Evolutionary conservation across 2,797 vertebrate genomes (phyloP).

Genomic region (Triplophysa yarkandensis): DNA sequence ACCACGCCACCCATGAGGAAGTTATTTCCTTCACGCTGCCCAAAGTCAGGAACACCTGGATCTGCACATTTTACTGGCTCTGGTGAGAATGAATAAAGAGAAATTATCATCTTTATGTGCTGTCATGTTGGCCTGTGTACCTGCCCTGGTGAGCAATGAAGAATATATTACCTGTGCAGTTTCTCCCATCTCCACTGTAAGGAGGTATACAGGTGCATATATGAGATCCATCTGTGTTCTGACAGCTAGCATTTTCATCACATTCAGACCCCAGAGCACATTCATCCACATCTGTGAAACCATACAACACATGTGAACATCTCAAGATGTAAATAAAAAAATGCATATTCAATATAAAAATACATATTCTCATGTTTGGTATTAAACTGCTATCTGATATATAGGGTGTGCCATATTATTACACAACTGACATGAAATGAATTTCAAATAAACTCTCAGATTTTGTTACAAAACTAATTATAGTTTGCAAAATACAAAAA

Average conservation of each 20-base stretch:
- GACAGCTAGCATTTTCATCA: conserved; percentile 84
- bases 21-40: conserved; percentile 75
- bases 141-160: neutral
- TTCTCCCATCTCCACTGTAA: conserved; percentile 92
- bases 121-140: neutral
- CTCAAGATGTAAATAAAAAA: too few relatives aligned
- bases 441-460: too few relatives aligned
- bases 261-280: conserved; percentile 95
- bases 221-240: conserved; percentile 93
- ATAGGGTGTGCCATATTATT: too few relatives aligned
- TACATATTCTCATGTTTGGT: neutral
- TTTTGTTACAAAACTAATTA: too few relatives aligned
- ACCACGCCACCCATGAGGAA: conserved; percentile 84
- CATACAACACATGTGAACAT: conserved; percentile 26
- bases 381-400: neutral
- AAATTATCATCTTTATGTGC: neutral
- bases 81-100: conserved; percentile 56
- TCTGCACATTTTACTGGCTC: conserved; percentile 88
- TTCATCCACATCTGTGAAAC: conserved; percentile 88
- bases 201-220: conserved; percentile 86
- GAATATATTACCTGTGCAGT: conserved; percentile 85
- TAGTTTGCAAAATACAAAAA: too few relatives aligned
- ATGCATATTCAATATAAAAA: too few relatives aligned
- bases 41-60: conserved; percentile 83
- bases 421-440: too few relatives aligned